Percentiles rank a stretch among this genome's conserved stretches.
Evolutionary conservation across 2,113 vertebrate species (phyloP).

Genomic region (Antechinus flavipes): DNA sequence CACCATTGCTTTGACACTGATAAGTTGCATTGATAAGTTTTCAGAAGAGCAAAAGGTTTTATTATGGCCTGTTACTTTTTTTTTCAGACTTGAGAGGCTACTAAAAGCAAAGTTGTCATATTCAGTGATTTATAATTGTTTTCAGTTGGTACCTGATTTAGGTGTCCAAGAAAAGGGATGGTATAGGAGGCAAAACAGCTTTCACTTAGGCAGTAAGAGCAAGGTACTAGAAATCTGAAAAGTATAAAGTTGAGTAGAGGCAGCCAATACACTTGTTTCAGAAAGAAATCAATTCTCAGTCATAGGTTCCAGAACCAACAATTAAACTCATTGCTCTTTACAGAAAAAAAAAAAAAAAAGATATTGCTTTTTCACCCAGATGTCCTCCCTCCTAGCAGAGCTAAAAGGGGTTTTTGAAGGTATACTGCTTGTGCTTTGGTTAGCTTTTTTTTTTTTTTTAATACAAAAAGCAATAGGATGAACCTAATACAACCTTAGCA

Average conservation of each 20-base stretch:
- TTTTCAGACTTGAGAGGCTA: constrained; percentile 22
- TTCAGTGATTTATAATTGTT: constrained; percentile 44
- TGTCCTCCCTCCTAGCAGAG: constrained; percentile 32
- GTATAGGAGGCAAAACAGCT: background rate
- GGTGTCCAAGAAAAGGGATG: background rate
- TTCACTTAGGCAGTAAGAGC: background rate
- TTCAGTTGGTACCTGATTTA: constrained; percentile 44
- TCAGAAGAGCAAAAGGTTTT: background rate
- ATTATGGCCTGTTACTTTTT: constrained; percentile 1
- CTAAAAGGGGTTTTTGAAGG: background rate
- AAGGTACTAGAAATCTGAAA: background rate
- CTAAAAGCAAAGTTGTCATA: constrained; percentile 14
- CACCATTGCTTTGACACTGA: background rate
- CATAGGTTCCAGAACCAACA: constrained; percentile 41
- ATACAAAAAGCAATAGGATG: constrained; percentile 60
- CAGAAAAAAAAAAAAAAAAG: constrained; percentile 34
- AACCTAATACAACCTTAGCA: constrained; percentile 40
- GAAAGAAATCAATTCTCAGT: background rate
- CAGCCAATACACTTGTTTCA: background rate
- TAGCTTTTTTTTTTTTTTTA: background rate
- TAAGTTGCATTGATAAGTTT: constrained; percentile 37
- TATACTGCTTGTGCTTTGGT: constrained; percentile 54
- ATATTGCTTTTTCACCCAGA: constrained; percentile 22
- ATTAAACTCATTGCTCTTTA: background rate
- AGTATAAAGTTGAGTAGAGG: background rate